Evolutionary conservation across 2,888 invertebrate species (phyloP), one percentile per base, ranked within the genome.

Genomic region (Iphiclides podalirius): DNA sequence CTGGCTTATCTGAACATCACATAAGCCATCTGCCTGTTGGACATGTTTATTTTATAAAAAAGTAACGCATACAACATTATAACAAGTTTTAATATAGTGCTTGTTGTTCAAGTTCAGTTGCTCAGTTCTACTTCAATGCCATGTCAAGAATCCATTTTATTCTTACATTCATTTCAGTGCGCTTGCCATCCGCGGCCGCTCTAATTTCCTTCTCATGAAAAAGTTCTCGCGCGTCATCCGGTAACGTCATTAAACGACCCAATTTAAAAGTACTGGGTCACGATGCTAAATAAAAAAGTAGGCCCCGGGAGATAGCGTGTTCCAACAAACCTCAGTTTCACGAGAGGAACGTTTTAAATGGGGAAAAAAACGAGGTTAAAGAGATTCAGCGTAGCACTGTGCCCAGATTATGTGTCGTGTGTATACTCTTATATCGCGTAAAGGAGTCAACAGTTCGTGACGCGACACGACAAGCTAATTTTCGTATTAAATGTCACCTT

Each of bases 161-260:
- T 39, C 35, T 35, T n/a, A 15, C 36, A 44, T 38, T 54, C 48
- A 45, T 37, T 17, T 31, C 39, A 28, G 12, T 7, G 1, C 26
- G 7, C 15, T 39, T 26, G 15, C 43, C 33, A 23, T 37, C 40
- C 47, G 40, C 42, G 39, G 47, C 33, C 42, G 35, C 44, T 50
- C 47, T 64, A 59, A 64, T 67, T 64, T 60, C 58, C 59, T 28
- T 45, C 55, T 57, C 53, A 52, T 50, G 50, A 58, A 60, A 65
- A 66, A 62, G 47, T 56, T 53, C 47, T 35, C 49, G 28, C 14
- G 47, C 50, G 51, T 53, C 55, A 53, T 52, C 60, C 49, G 57
- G 53, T 47, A 53, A 58, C 57, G 57, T 67, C 69, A 71, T 70
- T 66, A 66, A 50, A 58, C 59, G 68, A 65, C 65, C 66, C 60